Conservation (phyloP, 1,140 invertebrate species). For the Scaptomyza hsui region DNA sequence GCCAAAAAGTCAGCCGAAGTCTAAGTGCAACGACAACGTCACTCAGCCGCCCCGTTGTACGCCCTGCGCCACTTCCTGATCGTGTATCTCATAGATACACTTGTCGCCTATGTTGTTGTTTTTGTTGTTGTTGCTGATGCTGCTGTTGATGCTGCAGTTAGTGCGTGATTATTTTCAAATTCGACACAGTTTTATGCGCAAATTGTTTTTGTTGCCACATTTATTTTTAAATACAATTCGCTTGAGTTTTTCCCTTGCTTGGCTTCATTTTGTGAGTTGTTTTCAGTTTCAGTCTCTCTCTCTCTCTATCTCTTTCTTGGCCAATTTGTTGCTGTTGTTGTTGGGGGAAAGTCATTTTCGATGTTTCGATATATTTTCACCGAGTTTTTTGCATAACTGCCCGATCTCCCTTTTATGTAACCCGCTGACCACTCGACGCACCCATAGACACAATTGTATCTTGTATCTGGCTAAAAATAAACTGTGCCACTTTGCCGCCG, state of each 20-base stretch:
- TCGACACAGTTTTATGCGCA: slow-evolving; percentile 77
- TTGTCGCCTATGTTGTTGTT: slow-evolving; percentile 13
- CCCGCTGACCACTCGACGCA: slow-evolving; percentile 40
- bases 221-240: slow-evolving; percentile 74
- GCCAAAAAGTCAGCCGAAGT: slow-evolving; percentile 61
- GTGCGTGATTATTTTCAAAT: slow-evolving; percentile 82
- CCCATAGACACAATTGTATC: slow-evolving; percentile 64
- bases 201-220: slow-evolving; percentile 73
- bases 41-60: slow-evolving; percentile 59
- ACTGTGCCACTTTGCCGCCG: slow-evolving; percentile 62
- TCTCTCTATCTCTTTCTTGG: slow-evolving; percentile 27
- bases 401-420: slow-evolving; percentile 59
- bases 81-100: slow-evolving; percentile 45
- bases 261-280: slow-evolving; percentile 36
- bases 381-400: slow-evolving; percentile 73
- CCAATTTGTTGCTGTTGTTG: slow-evolving; percentile 32
- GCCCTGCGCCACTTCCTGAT: slow-evolving; percentile 48
- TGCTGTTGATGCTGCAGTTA: slow-evolving; percentile 58
- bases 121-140: slow-evolving; percentile 27
- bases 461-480: slow-evolving; percentile 49
- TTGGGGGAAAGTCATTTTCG: slow-evolving; percentile 71
- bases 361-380: slow-evolving; percentile 66
- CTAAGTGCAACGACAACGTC: slow-evolving; percentile 73
- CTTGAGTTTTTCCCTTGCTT: slow-evolving; percentile 46
- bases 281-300: slow-evolving; percentile 12